Evolutionary conservation across 1,140 invertebrate genomes (phyloP).

Genomic region (Drosophila saltans): DNA sequence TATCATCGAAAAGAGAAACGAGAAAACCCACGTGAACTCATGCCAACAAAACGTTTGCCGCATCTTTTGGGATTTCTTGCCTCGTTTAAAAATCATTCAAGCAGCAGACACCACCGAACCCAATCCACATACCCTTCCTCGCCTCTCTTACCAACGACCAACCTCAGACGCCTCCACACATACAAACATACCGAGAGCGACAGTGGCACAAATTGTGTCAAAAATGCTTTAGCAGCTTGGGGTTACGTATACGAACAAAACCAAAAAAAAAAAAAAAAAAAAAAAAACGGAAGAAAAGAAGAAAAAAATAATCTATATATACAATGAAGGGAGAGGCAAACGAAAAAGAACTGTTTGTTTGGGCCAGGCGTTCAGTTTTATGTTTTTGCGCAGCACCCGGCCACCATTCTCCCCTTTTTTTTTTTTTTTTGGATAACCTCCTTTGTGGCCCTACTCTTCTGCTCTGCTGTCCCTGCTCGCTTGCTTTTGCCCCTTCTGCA

Average conservation of each 20-base stretch:
- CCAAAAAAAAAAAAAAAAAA: not conserved
- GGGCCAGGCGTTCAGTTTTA: constrained; percentile 67
- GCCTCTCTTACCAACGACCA: not conserved
- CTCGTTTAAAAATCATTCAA: constrained; percentile 82
- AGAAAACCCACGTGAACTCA: constrained; percentile 65
- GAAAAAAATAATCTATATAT: too few relatives aligned
- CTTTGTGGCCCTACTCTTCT: not conserved
- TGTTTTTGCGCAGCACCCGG: constrained; percentile 66
- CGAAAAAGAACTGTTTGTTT: constrained; percentile 62
- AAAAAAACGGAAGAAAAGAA: not conserved
- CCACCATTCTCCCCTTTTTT: not conserved
- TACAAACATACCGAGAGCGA: constrained; percentile 34
- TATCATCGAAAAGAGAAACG: not conserved
- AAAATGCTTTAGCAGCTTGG: constrained; percentile 56
- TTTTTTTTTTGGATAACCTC: not conserved
- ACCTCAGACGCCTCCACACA: constrained; percentile 12
- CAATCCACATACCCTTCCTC: constrained; percentile 23
- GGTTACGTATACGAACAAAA: not conserved
- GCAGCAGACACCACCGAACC: constrained; percentile 75
- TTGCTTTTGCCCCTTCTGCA: constrained; percentile 2
- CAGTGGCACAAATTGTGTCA: constrained; percentile 79
- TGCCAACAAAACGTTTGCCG: constrained; percentile 74
- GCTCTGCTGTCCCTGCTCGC: not conserved
- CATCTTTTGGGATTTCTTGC: constrained; percentile 81
- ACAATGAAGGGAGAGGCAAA: not conserved